Conservation (phyloP, 2,113 vertebrate genomes). For the Myiagra hebetior region DNA sequence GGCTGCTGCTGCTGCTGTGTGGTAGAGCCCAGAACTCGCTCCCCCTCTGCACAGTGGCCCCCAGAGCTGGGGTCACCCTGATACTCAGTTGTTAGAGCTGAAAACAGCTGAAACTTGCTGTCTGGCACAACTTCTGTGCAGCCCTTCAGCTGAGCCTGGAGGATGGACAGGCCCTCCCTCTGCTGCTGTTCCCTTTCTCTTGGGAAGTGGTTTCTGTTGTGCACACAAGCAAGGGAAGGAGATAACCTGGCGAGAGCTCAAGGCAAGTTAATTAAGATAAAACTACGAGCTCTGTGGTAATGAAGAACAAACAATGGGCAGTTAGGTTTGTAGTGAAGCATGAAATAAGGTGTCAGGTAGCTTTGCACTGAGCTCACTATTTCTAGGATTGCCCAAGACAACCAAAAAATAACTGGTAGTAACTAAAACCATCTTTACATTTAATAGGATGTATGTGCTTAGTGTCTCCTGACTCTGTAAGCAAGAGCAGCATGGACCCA, state of each 20-base stretch:
- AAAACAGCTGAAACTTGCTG: background rate
- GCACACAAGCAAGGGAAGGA: rapidly evolving
- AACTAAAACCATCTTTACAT: background rate
- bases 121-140: background rate
- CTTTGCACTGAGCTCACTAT: background rate
- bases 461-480: background rate
- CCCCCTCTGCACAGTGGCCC: rapidly evolving
- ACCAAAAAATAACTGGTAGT: background rate
- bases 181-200: rapidly evolving
- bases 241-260: background rate
- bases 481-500: background rate
- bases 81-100: background rate
- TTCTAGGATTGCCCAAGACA: background rate
- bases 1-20: background rate
- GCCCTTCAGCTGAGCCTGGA: background rate
- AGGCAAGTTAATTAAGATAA: background rate
- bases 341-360: background rate
- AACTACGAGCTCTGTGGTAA: background rate
- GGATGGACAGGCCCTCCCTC: background rate
- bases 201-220: background rate
- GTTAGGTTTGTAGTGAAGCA: background rate
- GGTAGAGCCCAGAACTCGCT: background rate
- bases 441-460: background rate
- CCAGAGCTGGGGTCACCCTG: background rate
- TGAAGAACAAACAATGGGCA: background rate